Conservation (phyloP, 2,888 invertebrate species). For the Epirrhoe tristata region DNA sequence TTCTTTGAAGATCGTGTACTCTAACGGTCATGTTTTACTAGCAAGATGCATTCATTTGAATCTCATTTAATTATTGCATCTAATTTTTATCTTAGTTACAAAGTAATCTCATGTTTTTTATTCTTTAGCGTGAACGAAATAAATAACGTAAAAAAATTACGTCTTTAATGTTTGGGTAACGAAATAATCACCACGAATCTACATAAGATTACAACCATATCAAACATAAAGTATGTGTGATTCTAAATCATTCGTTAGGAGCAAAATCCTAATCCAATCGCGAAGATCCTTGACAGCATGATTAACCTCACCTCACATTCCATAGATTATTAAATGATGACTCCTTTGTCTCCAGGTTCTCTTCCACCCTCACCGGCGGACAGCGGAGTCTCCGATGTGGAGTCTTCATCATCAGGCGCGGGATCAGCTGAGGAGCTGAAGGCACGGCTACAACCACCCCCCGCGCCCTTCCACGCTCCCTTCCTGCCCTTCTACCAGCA, state of each 20-base stretch:
- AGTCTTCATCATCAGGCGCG: slow-evolving; percentile 95
- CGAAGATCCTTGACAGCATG: too few species aligned
- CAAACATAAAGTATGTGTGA: too few species aligned
- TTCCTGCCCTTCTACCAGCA: slow-evolving; percentile 90
- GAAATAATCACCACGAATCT: neutral
- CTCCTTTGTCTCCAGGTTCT: slow-evolving; percentile 88
- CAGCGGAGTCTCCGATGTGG: slow-evolving; percentile 98
- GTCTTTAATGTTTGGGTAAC: neutral
- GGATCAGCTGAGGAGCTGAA: slow-evolving; percentile 93
- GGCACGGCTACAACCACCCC: slow-evolving; percentile 92
- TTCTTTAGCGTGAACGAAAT: neutral
- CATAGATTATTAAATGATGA: too few species aligned
- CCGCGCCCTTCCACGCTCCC: slow-evolving; percentile 80
- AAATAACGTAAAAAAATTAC: neutral
- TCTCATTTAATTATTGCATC: slow-evolving; percentile 4
- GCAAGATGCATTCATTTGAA: slow-evolving; percentile 11
- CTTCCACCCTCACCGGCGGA: slow-evolving; percentile 98
- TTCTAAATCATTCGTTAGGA: too few species aligned
- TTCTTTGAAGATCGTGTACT: slow-evolving; percentile 30
- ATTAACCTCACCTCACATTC: neutral
- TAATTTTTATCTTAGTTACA: neutral
- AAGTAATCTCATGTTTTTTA: neutral
- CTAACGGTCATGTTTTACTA: slow-evolving; percentile 35
- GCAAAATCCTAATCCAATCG: too few species aligned
- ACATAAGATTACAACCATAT: neutral